Base-by-base conservation (phyloP, 2,888 invertebrate species). In the Drosophila anceps region DNA sequence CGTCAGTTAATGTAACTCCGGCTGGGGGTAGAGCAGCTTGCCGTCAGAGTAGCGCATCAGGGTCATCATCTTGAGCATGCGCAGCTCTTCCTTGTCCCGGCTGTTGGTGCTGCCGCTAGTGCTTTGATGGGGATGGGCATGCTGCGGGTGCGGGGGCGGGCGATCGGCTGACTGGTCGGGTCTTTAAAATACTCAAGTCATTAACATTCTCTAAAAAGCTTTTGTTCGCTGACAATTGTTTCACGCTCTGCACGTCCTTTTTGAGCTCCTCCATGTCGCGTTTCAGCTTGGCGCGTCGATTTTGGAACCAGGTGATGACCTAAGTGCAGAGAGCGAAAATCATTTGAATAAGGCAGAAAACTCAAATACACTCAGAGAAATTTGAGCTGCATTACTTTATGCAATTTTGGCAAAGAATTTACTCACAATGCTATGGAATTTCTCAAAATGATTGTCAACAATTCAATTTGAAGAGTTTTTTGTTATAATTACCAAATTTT, bases 291-390 rank as follows among this genome's bases (percentile, higher is more conserved):
- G 98, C 98, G 84, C 98, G 94, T 84, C 98, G 94, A 93, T 98
- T 98, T 92, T 98, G 98, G 94, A 98, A 98, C 98, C 98, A 98
- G 73, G 98, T 99, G 93, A 99, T 99, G 91, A 99, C 98, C 93
- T 93, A 69, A n/a, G 54, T 64, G 67, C 12, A 59, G 50, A 48
- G 10, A 8, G n/a, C n/a, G 1, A 20, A 12, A 3, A 41, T 6
- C 1, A 6, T 27, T 20, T 20, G 0, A 60, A 12, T 31, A 37
- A 27, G 6, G n/a, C n/a, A 1, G 4, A 18, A 13, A 15, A 33
- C 33, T 33, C 13, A 8, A 18, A 7, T 29, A 31, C 41, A 31
- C 55, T 55, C 55, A 13, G 54, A 39, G 39, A 55, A 29, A 54
- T 5, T 15, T 0, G 12, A 33, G 5, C 3, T n/a, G 9, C 1